A percentile compares a stretch with the other conserved stretches of the same genome.
Evolutionary conservation across 2,888 invertebrate species (phyloP).

Genomic region (Plagodis dolabraria): DNA sequence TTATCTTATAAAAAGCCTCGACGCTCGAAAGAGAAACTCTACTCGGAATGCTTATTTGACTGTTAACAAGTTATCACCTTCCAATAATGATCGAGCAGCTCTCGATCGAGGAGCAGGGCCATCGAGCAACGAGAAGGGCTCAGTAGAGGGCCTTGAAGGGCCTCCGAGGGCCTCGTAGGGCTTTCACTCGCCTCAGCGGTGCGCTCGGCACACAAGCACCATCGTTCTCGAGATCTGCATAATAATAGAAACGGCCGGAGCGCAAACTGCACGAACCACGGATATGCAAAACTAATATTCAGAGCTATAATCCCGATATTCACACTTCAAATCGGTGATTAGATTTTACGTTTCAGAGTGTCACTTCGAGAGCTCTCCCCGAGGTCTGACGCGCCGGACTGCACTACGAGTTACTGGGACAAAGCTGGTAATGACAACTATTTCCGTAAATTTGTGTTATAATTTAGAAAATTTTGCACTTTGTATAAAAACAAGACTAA

Average conservation of each 20-base stretch:
- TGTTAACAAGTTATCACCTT: constrained; percentile 21
- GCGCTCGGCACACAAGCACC: constrained; percentile 9
- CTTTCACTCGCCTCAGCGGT: constrained; percentile 3
- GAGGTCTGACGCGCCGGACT: too few species aligned
- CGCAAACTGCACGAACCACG: constrained; percentile 21
- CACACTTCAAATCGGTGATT: too few species aligned
- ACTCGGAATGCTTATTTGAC: constrained; percentile 16
- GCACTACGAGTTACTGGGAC: too few species aligned
- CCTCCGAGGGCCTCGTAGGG: neutral
- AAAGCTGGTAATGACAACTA: too few species aligned
- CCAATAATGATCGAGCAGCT: constrained; percentile 19
- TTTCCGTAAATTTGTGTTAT: too few species aligned
- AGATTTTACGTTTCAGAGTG: too few species aligned
- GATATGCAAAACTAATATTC: constrained; percentile 26
- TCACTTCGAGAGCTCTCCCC: too few species aligned
- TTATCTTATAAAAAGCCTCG: neutral
- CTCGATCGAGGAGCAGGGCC: constrained; percentile 3
- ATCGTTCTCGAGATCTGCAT: constrained; percentile 26
- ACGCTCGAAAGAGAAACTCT: constrained; percentile 4
- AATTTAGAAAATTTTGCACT: too few species aligned
- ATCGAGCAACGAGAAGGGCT: neutral
- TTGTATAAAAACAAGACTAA: too few species aligned
- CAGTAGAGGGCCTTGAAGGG: neutral
- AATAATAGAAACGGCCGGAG: constrained; percentile 20
- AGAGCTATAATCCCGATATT: too few species aligned